phyloP scores from a whole-genome alignment of 2,888 invertebrate species.

The Tribolium freemani region DNA sequence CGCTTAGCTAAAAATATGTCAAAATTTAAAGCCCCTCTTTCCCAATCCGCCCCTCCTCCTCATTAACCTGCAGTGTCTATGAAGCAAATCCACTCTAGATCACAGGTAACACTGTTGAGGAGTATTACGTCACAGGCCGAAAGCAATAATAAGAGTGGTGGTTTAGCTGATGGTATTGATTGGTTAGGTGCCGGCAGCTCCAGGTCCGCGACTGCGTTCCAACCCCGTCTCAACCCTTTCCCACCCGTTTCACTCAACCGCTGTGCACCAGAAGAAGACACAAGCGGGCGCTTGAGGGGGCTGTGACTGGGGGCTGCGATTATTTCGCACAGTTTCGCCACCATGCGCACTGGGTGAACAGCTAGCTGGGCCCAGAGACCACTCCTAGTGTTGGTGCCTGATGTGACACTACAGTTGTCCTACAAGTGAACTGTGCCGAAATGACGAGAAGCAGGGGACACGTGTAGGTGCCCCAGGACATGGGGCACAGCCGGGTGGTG shows the following conservation, averaged over 20 bases:
- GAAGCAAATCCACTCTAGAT: not conserved
- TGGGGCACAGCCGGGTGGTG: constrained; percentile 71
- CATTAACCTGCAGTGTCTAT: not conserved
- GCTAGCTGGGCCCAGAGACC: constrained; percentile 65
- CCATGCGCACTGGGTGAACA: constrained; percentile 64
- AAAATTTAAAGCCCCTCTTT: not conserved
- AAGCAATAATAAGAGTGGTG: constrained; percentile 61
- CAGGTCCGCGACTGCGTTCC: constrained; percentile 69
- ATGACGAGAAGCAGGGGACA: constrained; percentile 67
- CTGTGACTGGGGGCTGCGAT: constrained; percentile 58
- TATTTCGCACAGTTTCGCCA: constrained; percentile 63
- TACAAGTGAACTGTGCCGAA: constrained; percentile 64
- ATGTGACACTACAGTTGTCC: constrained; percentile 65
- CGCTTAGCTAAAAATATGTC: constrained; percentile 20
- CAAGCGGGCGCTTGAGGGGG: constrained; percentile 1
- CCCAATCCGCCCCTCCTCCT: not conserved
- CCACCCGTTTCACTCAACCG: constrained; percentile 51
- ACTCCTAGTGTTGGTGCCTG: constrained; percentile 67
- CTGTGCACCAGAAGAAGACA: constrained; percentile 44
- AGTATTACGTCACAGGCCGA: constrained; percentile 64
- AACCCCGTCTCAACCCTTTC: constrained; percentile 58
- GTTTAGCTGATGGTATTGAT: constrained; percentile 63
- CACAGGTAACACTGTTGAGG: constrained; percentile 27
- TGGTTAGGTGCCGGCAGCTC: constrained; percentile 67
- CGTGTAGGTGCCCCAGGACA: constrained; percentile 69